Base-by-base conservation (phyloP, 2,797 vertebrate genomes). In the Pelobates cultripes region DNA sequence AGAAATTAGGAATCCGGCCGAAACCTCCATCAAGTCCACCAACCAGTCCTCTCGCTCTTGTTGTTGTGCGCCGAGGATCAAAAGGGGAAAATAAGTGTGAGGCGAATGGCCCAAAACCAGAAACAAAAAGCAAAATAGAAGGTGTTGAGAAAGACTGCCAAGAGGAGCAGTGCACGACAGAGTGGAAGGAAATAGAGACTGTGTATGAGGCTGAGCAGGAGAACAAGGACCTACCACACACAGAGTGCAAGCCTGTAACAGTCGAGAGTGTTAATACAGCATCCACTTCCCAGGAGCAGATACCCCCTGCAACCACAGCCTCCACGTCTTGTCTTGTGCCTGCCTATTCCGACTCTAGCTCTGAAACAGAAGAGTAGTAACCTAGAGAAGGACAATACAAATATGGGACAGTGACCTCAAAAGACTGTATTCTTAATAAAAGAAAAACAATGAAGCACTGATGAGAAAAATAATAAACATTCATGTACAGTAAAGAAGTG, bases 321-420 rank as follows among this genome's bases (percentile, higher is more conserved):
- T n/a, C 0, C 2, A 75, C 84, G 3, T 85, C 86, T 12, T 89
- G 95, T 0, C 89, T 98, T 0, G 96, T 96, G 55, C 94, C 95
- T 0, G 94, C 96, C 77, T 98, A 97, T 88, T 97, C 96, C 0
- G 96, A 95, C 88, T 96, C 96, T 0, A 94, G 95, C 68, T 96
- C 94, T 0, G 94, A 64, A 64, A 7, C 61, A 6, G 61, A 64
- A 40, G 28, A 64, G 61, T 2, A 64, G 61, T 64, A n/a, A 64
- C 7, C 4, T 7, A 4, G n/a, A 3, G 14, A 60, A 64, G 28
- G 61, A 57, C 55, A 12, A 57, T 1, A 4, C 14, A 12, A 57
- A 57, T 12, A 12, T 57, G 14, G 55, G 55, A 57, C 28, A 28
- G 28, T 28, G 28, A 28, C 28, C 28, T 28, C 28, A 28, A 28